A percentile compares a stretch with the other conserved stretches of the same genome.
Evolutionary conservation across 2,797 vertebrate genomes (phyloP).

Genomic region (Glossophaga mutica): DNA sequence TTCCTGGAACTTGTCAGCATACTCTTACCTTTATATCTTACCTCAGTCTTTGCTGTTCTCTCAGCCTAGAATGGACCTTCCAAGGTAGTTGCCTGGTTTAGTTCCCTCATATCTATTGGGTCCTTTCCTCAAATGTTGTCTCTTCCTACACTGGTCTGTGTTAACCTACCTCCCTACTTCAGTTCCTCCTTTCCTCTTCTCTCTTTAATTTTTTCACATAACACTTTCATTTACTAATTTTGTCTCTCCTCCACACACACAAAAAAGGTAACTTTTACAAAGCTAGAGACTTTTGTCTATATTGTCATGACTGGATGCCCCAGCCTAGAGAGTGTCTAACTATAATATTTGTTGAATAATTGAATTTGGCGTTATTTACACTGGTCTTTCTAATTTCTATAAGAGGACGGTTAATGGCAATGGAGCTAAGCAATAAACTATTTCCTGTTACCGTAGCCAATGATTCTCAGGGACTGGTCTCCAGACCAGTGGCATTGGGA

Average conservation of each 20-base stretch:
- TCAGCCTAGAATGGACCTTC: not conserved
- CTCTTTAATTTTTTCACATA: not conserved
- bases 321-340: not conserved
- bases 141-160: not conserved
- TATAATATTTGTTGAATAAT: not conserved
- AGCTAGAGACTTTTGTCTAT: not conserved
- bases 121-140: not conserved
- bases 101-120: not conserved
- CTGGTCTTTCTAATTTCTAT: not conserved
- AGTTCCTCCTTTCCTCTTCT: not conserved
- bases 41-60: not conserved
- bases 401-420: not conserved
- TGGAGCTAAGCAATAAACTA: not conserved
- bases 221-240: not conserved
- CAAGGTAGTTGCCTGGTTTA: not conserved
- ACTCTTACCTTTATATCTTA: too few species aligned
- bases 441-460: not conserved
- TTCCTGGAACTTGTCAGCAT: not conserved
- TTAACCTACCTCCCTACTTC: not conserved
- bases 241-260: not conserved
- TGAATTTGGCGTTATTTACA: not conserved
- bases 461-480: not conserved
- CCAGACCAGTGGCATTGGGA: not conserved
- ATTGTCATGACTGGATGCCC: not conserved
- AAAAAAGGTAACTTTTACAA: not conserved